Base-by-base conservation (phyloP, 2,113 vertebrate genomes). In the Garra rufa region DNA sequence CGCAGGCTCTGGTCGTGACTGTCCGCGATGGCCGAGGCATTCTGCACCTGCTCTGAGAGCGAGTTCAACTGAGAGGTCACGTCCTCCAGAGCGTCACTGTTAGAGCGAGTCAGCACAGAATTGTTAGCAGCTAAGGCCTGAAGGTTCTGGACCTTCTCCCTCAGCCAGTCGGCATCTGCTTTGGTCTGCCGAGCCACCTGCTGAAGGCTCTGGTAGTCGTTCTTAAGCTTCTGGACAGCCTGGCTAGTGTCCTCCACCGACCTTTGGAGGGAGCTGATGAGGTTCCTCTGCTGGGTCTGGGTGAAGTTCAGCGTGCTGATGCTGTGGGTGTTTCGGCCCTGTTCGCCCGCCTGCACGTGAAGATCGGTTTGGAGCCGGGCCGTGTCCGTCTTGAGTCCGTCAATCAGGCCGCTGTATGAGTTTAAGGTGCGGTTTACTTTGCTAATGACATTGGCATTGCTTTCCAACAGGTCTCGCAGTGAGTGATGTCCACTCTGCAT, bases 131-230 rank as follows among this genome's bases (percentile, higher is more conserved):
- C 96, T 90, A 98, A 91, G 0, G 91, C 92, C 89, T 98, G 98
- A 77, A 99, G 93, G 89, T 94, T 97, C 89, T 97, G 97, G 7
- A 99, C 93, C 89, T 97, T 99, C 88, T 98, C 97, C 87, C 96
- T 98, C 9, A 99, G 92, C 97, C 97, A 99, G 50, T 97, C 95
- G 0, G 95, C 94, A 87, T 99, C 97, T 9, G 96, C 95, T 69
- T 86, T 92, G 30, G 95, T 95, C 90, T 98, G 97, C 83, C 96
- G 92, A 83, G 96, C 94, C 63, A 95, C 94, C 91, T 99, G 97
- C 89, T 99, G 97, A 82, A 99, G 93, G 86, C 94, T 95, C 90
- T 98, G 97, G 90, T 97, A 99, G 88, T 98, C 97, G n/a, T 95
- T 98, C 91, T 96, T 98, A 83, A 98, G 95, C 90, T 94, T 96